Conservation (phyloP, 2,797 vertebrate genomes). For the Ctenopoma kingsleyae region DNA sequence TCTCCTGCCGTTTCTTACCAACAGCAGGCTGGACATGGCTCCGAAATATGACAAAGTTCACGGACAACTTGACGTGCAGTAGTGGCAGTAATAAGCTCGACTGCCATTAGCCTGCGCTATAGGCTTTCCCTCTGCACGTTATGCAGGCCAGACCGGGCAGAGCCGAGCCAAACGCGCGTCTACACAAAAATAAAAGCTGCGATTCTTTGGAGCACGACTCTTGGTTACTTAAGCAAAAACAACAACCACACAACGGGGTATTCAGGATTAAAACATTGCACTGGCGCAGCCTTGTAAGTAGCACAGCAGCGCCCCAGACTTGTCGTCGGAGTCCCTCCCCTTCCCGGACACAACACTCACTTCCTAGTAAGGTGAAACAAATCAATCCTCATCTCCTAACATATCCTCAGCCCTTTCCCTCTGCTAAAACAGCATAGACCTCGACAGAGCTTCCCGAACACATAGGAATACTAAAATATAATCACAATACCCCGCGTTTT, state of each 20-base stretch:
- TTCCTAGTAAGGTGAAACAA: constrained; percentile 97
- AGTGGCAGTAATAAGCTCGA: constrained; percentile 29
- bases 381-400: constrained; percentile 89
- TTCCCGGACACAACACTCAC: constrained; percentile 94
- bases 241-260: not conserved
- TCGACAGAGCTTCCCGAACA: not conserved
- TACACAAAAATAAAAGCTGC: constrained; percentile 3
- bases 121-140: constrained; percentile 34
- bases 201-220: not conserved
- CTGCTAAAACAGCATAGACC: constrained; percentile 16
- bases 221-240: not conserved
- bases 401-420: constrained; percentile 33
- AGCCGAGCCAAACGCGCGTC: constrained; percentile 17
- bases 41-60: constrained; percentile 78
- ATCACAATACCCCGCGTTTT: not conserved
- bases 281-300: constrained; percentile 57
- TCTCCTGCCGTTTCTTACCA: constrained; percentile 39
- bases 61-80: constrained; percentile 58
- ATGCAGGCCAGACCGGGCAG: constrained; percentile 29
- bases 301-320: constrained; percentile 65
- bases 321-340: constrained; percentile 89
- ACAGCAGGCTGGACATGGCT: constrained; percentile 66
- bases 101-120: constrained; percentile 64
- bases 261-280: constrained; percentile 39
- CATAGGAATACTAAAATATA: not conserved